Conservation (phyloP, 2,888 invertebrate genomes). For the Agriopis aurantiaria region DNA sequence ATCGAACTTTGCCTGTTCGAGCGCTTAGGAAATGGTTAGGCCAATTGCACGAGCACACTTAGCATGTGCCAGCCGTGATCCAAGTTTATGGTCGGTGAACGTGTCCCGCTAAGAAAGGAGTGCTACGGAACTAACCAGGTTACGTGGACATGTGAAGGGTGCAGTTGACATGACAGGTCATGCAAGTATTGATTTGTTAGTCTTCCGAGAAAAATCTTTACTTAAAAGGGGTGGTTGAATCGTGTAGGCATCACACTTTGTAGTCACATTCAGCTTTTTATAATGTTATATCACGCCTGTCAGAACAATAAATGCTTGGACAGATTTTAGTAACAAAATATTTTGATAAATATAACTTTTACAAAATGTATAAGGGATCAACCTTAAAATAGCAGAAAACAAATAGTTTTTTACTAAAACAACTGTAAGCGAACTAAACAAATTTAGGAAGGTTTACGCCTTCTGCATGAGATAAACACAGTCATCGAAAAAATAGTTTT, state of each 20-base stretch:
- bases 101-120: conserved; percentile 10
- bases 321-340: too few species aligned
- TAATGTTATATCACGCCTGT: too few species aligned
- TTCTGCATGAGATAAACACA: too few species aligned
- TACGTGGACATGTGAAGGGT: not conserved
- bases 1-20: conserved; percentile 29
- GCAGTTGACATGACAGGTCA: not conserved
- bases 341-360: too few species aligned
- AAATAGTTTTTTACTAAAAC: too few species aligned
- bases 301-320: too few species aligned
- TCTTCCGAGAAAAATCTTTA: not conserved
- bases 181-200: not conserved
- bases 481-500: too few species aligned
- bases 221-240: not conserved
- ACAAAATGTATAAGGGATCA: too few species aligned
- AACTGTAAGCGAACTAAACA: too few species aligned
- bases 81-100: conserved; percentile 16
- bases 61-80: conserved; percentile 19
- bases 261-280: too few species aligned
- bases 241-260: not conserved
- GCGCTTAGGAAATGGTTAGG: conserved; percentile 21
- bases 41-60: conserved; percentile 20
- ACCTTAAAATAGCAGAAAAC: too few species aligned
- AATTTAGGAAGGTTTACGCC: too few species aligned
- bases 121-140: conserved; percentile 22